A percentile compares a stretch with the other conserved stretches of the same genome.
These are phyloP conservation scores for Mesoclemmys tuberculata DNA, from an alignment of 2,113 vertebrate genomes.

Conservation along the genomic window DNA sequence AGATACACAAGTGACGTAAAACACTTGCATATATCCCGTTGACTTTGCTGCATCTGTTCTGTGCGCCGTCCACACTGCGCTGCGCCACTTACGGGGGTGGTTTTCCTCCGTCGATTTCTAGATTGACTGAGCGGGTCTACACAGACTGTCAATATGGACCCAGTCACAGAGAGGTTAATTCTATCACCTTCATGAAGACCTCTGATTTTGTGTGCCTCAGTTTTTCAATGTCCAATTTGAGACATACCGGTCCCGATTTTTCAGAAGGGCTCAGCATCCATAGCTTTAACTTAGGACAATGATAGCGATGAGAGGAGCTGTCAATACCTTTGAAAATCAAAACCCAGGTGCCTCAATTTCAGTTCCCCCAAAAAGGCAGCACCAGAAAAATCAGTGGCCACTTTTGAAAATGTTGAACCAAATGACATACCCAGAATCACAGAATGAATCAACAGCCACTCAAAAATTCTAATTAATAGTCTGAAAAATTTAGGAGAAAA, in stretches of 20 bases:
- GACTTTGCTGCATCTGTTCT: no score
- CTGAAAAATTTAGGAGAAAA: not conserved
- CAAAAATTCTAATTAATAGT: not conserved
- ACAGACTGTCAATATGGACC: no score
- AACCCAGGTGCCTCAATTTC: not conserved
- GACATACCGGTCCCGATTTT: not conserved
- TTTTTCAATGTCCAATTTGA: not conserved
- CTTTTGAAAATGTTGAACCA: not conserved
- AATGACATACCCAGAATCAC: not conserved
- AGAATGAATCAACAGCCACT: not conserved
- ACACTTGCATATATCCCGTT: no score
- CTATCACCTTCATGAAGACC: not conserved
- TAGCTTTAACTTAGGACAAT: not conserved
- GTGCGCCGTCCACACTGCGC: no score
- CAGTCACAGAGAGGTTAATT: rapidly evolving
- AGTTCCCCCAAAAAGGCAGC: not conserved
- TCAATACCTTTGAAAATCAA: not conserved
- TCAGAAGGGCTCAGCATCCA: not conserved
- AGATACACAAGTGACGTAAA: no score
- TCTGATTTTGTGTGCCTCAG: rapidly evolving
- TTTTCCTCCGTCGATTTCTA: no score
- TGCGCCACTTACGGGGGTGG: no score
- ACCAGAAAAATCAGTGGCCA: not conserved
- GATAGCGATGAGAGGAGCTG: not conserved
- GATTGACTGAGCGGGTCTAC: no score